Evolutionary conservation across 2,113 vertebrate genomes (phyloP), one percentile per base, ranked within the genome.

Genomic region (Lepisosteus oculatus): DNA sequence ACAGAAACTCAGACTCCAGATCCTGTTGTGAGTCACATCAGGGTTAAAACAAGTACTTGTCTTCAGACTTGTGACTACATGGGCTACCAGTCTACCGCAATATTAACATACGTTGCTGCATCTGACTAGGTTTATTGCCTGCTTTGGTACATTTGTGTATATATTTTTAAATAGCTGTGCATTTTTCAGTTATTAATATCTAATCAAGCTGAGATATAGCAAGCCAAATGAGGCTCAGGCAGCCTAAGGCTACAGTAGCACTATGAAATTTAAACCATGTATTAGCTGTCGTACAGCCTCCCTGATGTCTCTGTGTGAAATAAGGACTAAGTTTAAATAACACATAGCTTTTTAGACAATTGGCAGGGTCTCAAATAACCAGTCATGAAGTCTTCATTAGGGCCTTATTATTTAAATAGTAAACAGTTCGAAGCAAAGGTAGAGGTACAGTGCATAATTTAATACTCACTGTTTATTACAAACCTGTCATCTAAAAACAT

Each of bases 181-280:
- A 75, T 78, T 78, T 79, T 78, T 75, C 64, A 75, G 78, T 78
- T 70, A 79, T 80, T 80, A 76, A 72, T 69, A 77, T 74, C 79
- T 81, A 83, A 83, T 83, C 76, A 83, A 76, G 67, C 64, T 59
- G 69, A 78, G 68, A 68, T 70, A 63, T 68, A 80, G 78, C 83
- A 79, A 87, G 85, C 88, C 86, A 88, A 89, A 88, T 85, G 83
- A 84, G 81, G 80, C 84, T 90, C 85, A 87, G 83, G 86, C 75
- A 83, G 81, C 81, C 78, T 74, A 80, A 55, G 78, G 85, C 85
- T 82, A 80, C 87, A 82, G 86, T 76, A 83, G 85, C 81, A 81
- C 81, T 84, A 85, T 85, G 84, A 85, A 88, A 90, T 89, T 85
- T 81, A 88, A 88, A 87, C 81, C 80, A 80, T 78, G 80, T 78